These are phyloP conservation scores for Fundulus diaphanus DNA, from an alignment of 2,797 vertebrate species.

Conservation along the genomic window DNA sequence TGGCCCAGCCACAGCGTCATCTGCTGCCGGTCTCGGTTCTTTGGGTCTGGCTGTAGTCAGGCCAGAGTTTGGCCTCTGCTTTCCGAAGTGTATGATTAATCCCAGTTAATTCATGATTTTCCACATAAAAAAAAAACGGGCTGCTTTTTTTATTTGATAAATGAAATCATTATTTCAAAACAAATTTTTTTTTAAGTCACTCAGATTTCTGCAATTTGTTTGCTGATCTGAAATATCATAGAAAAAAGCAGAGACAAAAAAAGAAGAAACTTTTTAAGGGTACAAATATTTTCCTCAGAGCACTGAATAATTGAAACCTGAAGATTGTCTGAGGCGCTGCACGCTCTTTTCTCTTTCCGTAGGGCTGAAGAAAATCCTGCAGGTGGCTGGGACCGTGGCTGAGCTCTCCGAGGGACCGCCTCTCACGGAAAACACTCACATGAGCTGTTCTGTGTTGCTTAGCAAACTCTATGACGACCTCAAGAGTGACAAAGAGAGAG, in stretches of 20 bases:
- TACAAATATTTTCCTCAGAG: background rate
- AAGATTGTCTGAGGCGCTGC: background rate
- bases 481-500: conserved; percentile 90
- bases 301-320: background rate
- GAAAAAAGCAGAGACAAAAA: too few species aligned
- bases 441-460: conserved; percentile 93
- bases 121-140: background rate
- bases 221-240: background rate
- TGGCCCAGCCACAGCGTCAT: too few species aligned
- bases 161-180: background rate
- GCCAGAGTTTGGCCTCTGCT: background rate
- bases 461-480: conserved; percentile 95
- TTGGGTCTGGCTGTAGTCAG: background rate
- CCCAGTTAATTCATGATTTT: background rate
- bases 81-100: background rate
- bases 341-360: conserved; percentile 10
- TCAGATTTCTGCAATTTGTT: background rate
- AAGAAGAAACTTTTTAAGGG: background rate
- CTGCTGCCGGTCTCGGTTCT: too few species aligned
- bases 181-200: background rate
- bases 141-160: background rate
- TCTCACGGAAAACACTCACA: conserved; percentile 90
- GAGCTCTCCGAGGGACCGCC: conserved; percentile 80
- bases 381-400: conserved; percentile 88
- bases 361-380: conserved; percentile 94